Evolutionary conservation across 2,888 invertebrate species (phyloP), one percentile per base, ranked within the genome.

Genomic region (Cheilosia urbana): DNA sequence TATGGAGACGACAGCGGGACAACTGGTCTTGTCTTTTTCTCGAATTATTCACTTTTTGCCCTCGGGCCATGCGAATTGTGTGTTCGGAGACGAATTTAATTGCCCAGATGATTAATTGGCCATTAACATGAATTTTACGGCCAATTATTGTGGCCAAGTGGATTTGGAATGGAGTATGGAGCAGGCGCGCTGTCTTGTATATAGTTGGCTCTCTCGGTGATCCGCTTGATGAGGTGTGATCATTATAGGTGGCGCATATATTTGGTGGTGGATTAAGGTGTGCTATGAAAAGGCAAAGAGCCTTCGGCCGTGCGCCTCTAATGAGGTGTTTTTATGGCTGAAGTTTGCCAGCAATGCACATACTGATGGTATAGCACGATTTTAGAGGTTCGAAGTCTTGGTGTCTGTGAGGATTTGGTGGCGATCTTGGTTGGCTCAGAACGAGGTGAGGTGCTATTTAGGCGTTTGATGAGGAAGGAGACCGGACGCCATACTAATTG

Each of bases 121-220:
- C 69, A 78, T 78, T 78, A 84, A 79, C 78, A 79, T 83, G 82
- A 71, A 82, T 82, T 82, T 83, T 73, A 78, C 72, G 62, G 83
- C 66, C 72, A 78, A 83, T 83, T 66, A 78, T 72, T 62, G 83
- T 34, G 66, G 40, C 53, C 58, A 69, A 62, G 76, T 40, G 27
- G 55, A 72, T 62, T 17, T 15, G 66, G 57, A 34, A 47, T 49
- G n/a, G 27, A 69, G 1, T 57, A 47, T 49, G n/a, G 27, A 69
- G 1, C 57, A 76, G 42, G 30, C 6, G 4, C 5, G 5, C 49
- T 55, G 51, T 24, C 21, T 40, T 51, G 2, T 7, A 13, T 51
- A 1, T 7, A 13, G 53, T 19, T 66, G 27, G 17, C 2, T 24
- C 7, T 4, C 17, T 66, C 30, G 58, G 37, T 49, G 66, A 66